Evolutionary conservation across 2,113 vertebrate genomes (phyloP), one percentile per base, ranked within the genome.

Genomic region (Mormyrus lacerda): DNA sequence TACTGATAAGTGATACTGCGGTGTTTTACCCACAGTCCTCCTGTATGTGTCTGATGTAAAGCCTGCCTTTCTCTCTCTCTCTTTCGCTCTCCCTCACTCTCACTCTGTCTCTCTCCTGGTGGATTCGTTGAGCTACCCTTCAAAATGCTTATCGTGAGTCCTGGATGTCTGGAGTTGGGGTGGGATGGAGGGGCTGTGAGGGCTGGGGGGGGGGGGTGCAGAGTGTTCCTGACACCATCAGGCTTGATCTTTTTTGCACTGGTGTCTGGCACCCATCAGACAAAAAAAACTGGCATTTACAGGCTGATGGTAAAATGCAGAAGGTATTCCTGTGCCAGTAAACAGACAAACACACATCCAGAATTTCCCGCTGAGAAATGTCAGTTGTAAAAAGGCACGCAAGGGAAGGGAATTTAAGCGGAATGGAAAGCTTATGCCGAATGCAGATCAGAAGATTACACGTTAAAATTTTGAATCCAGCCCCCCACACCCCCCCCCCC

Each of bases 21-120:
- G 91, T 93, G 87, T 91, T 93, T 92, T 91, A 94, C 93, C 91
- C 90, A 92, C 92, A 88, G 87, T 0, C 0, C n/a, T 65, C 65
- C 45, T 24, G 47, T 44, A 50, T 51, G 21, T 19, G 17, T 19
- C 88, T 82, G n/a, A 35, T 82, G 35, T 51, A 50, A 83, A 48
- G 35, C 21, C 73, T 79, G 73, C 31, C 42, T 39, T 55, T 89
- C 73, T 24, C 47, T 82, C 15, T 53, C 45, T 24, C 48, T 10
- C 31, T 88, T 15, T 15, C 3, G 35, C n/a, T n/a, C 27, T 88
- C 42, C 3, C 61, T 47, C 27, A 19, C 35, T 24, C n/a, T 84
- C 69, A 3, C 47, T 53, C 88, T 79, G 11, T 24, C 39, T 61
- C 51, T 85, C 88, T 83, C 39, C 50, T 24, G 19, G 35, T 58